Evolutionary conservation across 1,140 invertebrate species (phyloP).

Genomic region (Drosophila varians): DNA sequence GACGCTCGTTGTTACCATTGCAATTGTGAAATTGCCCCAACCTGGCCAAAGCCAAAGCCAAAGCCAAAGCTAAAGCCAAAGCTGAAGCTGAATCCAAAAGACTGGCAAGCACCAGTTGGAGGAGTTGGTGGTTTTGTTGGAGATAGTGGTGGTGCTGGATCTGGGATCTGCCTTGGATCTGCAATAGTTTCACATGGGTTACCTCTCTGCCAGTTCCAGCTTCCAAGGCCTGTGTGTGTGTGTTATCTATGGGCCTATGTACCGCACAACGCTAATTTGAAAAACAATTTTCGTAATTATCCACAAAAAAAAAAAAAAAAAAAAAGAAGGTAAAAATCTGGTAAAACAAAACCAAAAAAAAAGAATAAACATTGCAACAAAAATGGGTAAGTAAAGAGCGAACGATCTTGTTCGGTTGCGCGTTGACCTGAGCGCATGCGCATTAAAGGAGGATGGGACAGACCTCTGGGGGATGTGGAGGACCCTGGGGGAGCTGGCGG

Average conservation of each 20-base stretch:
- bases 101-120: conserved; percentile 11
- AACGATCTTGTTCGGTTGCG: conserved; percentile 79
- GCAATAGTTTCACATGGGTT: conserved; percentile 64
- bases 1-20: conserved; percentile 74
- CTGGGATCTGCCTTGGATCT: conserved; percentile 31
- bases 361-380: conserved; percentile 17
- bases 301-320: conserved; percentile 57
- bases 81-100: conserved; percentile 23
- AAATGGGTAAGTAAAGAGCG: conserved; percentile 50
- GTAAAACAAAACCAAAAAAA: conserved; percentile 21
- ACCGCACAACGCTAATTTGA: conserved; percentile 82
- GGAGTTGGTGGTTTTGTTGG: conserved; percentile 33
- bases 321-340: conserved; percentile 11
- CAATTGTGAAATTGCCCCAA: conserved; percentile 76
- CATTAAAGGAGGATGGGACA: conserved; percentile 71
- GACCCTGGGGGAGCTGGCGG: not conserved
- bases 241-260: conserved; percentile 78
- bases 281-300: conserved; percentile 83
- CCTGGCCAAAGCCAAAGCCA: conserved; percentile 8
- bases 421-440: conserved; percentile 78
- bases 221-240: conserved; percentile 48
- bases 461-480: not conserved
- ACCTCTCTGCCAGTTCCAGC: conserved; percentile 39
- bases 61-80: too few species aligned
- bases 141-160: not conserved